Evolutionary conservation across 2,888 invertebrate species (phyloP).

Genomic region (Autographa gamma): DNA sequence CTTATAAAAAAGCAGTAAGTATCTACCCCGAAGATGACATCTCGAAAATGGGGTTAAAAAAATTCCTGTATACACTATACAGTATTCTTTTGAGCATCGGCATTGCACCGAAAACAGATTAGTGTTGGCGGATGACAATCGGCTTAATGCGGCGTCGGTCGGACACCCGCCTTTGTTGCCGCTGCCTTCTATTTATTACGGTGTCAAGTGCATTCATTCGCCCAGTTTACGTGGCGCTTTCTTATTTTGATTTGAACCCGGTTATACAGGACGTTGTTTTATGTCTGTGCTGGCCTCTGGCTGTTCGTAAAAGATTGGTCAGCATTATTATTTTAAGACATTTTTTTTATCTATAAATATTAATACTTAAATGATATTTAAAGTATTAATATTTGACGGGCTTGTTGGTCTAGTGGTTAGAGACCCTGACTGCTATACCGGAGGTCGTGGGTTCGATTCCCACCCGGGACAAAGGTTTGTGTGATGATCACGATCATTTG

Average conservation of each 20-base stretch:
- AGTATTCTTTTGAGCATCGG: constrained; percentile 19
- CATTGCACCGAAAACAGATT: constrained; percentile 71
- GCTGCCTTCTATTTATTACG: constrained; percentile 78
- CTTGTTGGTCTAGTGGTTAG: too few species aligned
- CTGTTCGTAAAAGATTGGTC: neutral
- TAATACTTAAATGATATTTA: too few species aligned
- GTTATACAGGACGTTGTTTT: constrained; percentile 65
- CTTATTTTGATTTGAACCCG: constrained; percentile 67
- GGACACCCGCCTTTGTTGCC: constrained; percentile 72
- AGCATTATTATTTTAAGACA: too few species aligned
- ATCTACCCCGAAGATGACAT: constrained; percentile 35
- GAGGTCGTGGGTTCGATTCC: too few species aligned
- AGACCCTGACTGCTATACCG: too few species aligned
- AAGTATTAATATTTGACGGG: too few species aligned
- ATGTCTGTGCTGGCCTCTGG: neutral
- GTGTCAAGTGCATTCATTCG: constrained; percentile 82
- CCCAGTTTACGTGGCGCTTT: constrained; percentile 77
- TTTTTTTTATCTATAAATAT: too few species aligned
- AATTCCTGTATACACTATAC: constrained; percentile 26
- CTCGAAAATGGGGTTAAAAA: constrained; percentile 45
- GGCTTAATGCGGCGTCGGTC: constrained; percentile 67
- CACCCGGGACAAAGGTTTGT: too few species aligned
- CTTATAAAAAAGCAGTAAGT: constrained; percentile 27
- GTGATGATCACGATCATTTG: too few species aligned
- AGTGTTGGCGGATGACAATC: constrained; percentile 69